These are phyloP conservation scores for Plebejus melissa DNA, from an alignment of 2,888 invertebrate genomes.

Conservation along the genomic window DNA sequence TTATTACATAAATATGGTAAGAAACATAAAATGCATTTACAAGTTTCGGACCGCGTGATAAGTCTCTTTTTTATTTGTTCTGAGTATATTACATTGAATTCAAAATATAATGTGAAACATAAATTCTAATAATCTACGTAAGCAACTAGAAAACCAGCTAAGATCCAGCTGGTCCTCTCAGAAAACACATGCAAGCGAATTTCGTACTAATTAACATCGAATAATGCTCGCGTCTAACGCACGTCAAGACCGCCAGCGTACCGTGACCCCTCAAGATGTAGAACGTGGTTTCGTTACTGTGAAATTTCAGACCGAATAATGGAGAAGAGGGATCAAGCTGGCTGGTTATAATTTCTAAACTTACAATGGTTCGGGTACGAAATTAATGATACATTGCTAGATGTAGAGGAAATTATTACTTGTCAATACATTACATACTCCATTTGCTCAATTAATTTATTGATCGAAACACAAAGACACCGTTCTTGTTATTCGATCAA, in stretches of 20 bases:
- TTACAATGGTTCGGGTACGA: slow-evolving; percentile 37
- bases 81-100: no score
- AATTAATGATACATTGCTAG: slow-evolving; percentile 33
- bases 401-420: slow-evolving; percentile 20
- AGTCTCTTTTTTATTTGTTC: no score
- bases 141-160: neutral
- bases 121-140: no score
- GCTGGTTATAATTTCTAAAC: slow-evolving; percentile 31
- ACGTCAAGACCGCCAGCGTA: slow-evolving; percentile 21
- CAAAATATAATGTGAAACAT: no score
- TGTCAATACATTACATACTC: slow-evolving; percentile 19
- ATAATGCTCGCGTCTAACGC: slow-evolving; percentile 23
- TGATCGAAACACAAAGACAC: neutral
- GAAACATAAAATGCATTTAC: no score
- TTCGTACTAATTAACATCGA: slow-evolving; percentile 28
- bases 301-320: slow-evolving; percentile 23
- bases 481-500: neutral
- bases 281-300: neutral
- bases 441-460: slow-evolving; percentile 8
- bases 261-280: slow-evolving; percentile 19
- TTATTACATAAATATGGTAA: no score
- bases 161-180: neutral
- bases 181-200: slow-evolving; percentile 22
- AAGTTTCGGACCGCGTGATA: no score
- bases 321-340: slow-evolving; percentile 14